These are phyloP conservation scores for Tetrax tetrax DNA, from an alignment of 2,113 vertebrate species.

Conservation along the genomic window DNA sequence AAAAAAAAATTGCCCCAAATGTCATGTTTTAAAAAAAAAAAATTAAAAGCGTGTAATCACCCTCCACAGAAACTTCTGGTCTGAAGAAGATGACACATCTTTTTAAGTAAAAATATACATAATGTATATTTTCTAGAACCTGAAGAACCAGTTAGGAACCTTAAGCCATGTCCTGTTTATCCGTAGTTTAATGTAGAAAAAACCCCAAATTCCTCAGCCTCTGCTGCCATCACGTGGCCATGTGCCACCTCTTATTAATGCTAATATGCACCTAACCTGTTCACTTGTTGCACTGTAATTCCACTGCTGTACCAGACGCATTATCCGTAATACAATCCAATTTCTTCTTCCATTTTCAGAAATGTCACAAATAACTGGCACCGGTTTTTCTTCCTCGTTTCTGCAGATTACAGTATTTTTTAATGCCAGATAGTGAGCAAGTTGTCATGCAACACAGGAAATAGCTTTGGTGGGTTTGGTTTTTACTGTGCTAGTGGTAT, in stretches of 20 bases:
- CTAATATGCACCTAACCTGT: not conserved
- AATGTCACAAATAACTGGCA: not conserved
- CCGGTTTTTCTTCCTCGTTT: not conserved
- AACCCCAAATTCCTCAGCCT: not conserved
- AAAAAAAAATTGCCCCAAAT: not conserved
- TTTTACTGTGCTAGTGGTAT: not conserved
- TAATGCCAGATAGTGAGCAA: not conserved
- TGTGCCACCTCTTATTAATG: not conserved
- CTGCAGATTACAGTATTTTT: not conserved
- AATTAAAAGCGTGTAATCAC: not conserved
- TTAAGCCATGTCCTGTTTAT: not conserved
- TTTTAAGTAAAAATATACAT: not conserved
- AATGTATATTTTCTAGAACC: not conserved
- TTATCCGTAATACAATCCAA: not conserved
- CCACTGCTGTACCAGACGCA: not conserved
- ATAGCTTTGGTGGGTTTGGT: not conserved
- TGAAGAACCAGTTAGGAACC: not conserved
- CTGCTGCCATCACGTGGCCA: slow-evolving; percentile 54
- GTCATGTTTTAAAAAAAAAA: not conserved
- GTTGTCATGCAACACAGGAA: not conserved
- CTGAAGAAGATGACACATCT: not conserved
- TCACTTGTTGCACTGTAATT: not conserved
- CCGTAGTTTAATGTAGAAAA: not conserved
- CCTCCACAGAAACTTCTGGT: not conserved
- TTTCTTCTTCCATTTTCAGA: not conserved